phyloP scores from a whole-genome alignment of 1,140 invertebrate species.

The Brachionus sp. region DNA sequence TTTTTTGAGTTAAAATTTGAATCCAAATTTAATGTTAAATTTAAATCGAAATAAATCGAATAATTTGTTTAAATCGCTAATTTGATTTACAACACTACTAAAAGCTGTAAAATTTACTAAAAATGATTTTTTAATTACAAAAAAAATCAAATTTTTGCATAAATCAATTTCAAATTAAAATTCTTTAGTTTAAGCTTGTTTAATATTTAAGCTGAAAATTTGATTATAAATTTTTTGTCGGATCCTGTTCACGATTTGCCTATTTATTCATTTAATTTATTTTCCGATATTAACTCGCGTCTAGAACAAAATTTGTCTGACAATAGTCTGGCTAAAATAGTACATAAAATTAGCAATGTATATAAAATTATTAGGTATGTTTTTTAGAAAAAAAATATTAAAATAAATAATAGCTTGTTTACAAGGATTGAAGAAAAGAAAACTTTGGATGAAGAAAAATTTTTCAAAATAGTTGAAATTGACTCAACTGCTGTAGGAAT shows the following conservation, averaged over 20 bases:
- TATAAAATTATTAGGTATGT: constrained; percentile 38
- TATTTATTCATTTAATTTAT: constrained; percentile 17
- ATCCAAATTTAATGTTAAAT: too few relatives aligned
- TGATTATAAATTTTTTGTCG: constrained; percentile 7
- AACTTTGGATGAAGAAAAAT: constrained; percentile 24
- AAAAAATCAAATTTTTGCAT: too few relatives aligned
- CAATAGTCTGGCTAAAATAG: background rate
- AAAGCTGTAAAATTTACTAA: too few relatives aligned
- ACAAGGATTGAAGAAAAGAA: constrained; percentile 34
- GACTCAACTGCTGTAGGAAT: background rate
- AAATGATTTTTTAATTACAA: too few relatives aligned
- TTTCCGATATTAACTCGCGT: constrained; percentile 12
- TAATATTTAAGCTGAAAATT: constrained; percentile 18
- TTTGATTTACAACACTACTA: too few relatives aligned
- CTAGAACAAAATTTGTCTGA: background rate
- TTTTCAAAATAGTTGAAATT: background rate
- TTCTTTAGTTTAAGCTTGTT: too few relatives aligned
- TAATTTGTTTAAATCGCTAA: background rate
- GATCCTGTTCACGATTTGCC: constrained; percentile 27
- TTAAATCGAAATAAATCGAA: background rate
- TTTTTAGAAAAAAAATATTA: background rate
- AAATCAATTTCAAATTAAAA: background rate
- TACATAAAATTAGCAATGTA: background rate
- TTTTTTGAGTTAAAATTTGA: too few relatives aligned
- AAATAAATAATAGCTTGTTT: background rate